Percentiles rank a stretch among this genome's conserved stretches.
Evolutionary conservation across 2,888 invertebrate species (phyloP).

Genomic region (Onthophagus sagittarius): DNA sequence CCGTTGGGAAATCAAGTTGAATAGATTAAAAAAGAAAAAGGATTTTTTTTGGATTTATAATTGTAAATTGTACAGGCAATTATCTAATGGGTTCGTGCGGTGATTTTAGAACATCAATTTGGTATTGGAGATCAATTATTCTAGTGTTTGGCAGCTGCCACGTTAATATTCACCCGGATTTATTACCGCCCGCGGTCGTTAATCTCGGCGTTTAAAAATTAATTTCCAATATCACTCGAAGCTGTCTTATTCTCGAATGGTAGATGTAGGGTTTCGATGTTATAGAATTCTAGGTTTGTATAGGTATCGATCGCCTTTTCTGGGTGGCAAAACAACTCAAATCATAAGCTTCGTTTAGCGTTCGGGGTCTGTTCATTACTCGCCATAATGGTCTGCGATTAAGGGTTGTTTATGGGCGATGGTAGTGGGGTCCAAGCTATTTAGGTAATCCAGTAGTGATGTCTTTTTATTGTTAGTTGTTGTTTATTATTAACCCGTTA

Average conservation of each 20-base stretch:
- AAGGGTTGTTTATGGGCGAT: not conserved
- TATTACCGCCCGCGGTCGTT: not conserved
- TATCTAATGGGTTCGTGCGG: not conserved
- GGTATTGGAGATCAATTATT: not conserved
- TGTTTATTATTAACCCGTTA: not conserved
- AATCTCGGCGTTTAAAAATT: not conserved
- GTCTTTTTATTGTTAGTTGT: not conserved
- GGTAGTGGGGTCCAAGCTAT: not conserved
- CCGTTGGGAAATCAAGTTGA: not conserved
- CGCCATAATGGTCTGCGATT: not conserved
- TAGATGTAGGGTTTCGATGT: too few relatives aligned
- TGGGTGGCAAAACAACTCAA: not conserved
- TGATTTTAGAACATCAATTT: not conserved
- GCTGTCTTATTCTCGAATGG: too few relatives aligned
- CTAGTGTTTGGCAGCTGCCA: not conserved
- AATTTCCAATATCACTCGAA: not conserved
- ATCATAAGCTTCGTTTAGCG: not conserved
- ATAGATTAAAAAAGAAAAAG: too few relatives aligned
- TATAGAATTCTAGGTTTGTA: too few relatives aligned
- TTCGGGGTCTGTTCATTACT: not conserved
- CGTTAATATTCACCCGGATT: not conserved
- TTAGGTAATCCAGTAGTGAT: not conserved
- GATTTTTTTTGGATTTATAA: too few relatives aligned
- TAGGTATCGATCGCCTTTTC: not conserved
- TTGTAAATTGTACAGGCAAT: not conserved